A percentile compares a stretch with the other conserved stretches of the same genome.
Conservation (phyloP, 2,797 vertebrate species). For the Diplodus puntazzo region DNA sequence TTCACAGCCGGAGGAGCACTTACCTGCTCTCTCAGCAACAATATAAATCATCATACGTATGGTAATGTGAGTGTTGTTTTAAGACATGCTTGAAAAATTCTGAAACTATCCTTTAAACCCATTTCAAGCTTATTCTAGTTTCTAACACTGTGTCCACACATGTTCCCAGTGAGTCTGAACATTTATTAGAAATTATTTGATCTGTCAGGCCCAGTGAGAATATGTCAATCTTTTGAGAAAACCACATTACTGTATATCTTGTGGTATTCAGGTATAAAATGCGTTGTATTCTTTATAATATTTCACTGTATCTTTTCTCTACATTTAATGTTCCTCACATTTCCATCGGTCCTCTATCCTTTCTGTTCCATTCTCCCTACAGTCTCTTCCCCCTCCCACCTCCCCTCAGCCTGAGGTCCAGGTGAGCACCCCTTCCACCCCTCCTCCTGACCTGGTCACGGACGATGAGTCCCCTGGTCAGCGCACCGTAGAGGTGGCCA, state of each 20-base stretch:
- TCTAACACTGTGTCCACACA: neutral
- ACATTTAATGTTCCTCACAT: constrained; percentile 27
- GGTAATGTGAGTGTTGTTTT: neutral
- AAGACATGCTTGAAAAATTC: neutral
- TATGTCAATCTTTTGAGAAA: neutral
- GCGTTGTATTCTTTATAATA: neutral
- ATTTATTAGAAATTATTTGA: neutral
- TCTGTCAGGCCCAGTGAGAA: neutral
- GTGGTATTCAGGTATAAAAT: neutral
- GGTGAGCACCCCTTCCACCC: constrained; percentile 62
- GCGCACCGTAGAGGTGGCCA: constrained; percentile 94
- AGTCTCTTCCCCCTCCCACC: constrained; percentile 83
- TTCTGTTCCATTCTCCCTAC: constrained; percentile 72
- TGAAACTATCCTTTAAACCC: neutral
- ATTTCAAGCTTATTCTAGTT: neutral
- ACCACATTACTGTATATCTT: neutral
- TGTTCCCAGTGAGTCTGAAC: neutral
- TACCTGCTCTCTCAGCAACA: too few relatives aligned
- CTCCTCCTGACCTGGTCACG: constrained; percentile 71
- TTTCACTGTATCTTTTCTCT: neutral
- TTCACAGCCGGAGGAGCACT: neutral
- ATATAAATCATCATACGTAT: neutral
- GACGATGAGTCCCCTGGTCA: constrained; percentile 87
- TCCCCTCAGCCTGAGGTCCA: constrained; percentile 73
- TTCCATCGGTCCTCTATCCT: constrained; percentile 49